phyloP scores from a whole-genome alignment of 2,888 invertebrate species.

The Diadegma fenestrale region DNA sequence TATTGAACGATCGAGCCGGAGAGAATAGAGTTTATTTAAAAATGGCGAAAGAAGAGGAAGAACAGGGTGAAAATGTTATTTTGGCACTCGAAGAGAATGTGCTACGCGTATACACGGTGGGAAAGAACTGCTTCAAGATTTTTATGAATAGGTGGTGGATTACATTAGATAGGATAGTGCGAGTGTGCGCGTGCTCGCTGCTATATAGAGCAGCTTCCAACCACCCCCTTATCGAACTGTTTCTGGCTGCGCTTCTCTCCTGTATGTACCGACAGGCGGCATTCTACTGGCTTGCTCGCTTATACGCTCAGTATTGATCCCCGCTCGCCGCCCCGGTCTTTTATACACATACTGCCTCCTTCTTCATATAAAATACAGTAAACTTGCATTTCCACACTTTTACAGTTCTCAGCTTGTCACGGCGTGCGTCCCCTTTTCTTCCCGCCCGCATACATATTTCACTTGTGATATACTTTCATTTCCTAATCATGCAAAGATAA shows the following conservation, averaged over 20 bases:
- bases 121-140: conserved; percentile 77
- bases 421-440: no score
- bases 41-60: background rate
- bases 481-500: no score
- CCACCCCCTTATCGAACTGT: conserved; percentile 28
- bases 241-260: conserved; percentile 26
- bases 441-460: no score
- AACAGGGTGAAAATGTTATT: background rate
- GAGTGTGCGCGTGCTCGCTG: conserved; percentile 12
- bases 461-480: no score
- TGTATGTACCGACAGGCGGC: conserved; percentile 21
- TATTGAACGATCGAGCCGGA: background rate
- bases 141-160: conserved; percentile 63
- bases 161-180: background rate
- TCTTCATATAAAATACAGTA: background rate
- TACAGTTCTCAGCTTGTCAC: background rate
- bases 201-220: conserved; percentile 25
- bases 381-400: background rate
- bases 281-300: conserved; percentile 43
- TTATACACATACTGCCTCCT: conserved; percentile 40
- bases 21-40: background rate
- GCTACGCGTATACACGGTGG: conserved; percentile 79
- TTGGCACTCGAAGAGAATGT: background rate
- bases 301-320: conserved; percentile 60
- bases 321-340: conserved; percentile 56